Base-by-base conservation (phyloP, 1,140 invertebrate species). In the Cephus cinctus region DNA sequence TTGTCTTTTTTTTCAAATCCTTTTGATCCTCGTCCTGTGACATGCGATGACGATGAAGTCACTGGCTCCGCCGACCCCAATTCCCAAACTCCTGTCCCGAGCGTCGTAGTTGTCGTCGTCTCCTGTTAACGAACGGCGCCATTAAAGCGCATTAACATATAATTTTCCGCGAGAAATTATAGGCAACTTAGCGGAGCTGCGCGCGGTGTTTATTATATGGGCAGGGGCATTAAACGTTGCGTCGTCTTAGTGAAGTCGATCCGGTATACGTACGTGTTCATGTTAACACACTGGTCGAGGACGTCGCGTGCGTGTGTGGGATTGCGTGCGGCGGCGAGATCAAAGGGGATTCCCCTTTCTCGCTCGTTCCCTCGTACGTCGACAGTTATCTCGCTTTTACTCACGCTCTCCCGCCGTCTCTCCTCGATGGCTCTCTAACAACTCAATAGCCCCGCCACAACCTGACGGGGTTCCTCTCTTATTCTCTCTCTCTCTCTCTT, bases 291-390 rank as follows among this genome's bases (percentile, higher is more conserved):
- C 12, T 9, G 11, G 2, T 30, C 27, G 25, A 27, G n/a, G n/a
- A n/a, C n/a, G n/a, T n/a, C 52, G 57, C 56, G 52, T 47, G 50
- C 52, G 65, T 63, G 65, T 63, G 67, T 59, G 60, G 59, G 67
- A 72, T 74, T 68, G 71, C 71, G 69, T 74, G 70, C 69, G 67
- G 66, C 70, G 71, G 71, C 66, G 43, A 73, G 63, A 72, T 74
- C 71, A 73, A 71, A 74, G 65, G 57, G 43, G 58, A 58, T 52
- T 57, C 46, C 49, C 52, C 47, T 52, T 53, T 53, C 56, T 50
- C 56, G 46, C 48, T 43, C 35, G n/a, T n/a, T 50, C 38, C 27
- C 44, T 47, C 54, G 44, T 51, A 48, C 54, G 34, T 41, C 57
- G 54, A 43, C 54, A 50, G 51, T 53, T 47, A 52, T 56, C 52